These are phyloP conservation scores for Drosophila falleni DNA, from an alignment of 2,888 invertebrate genomes.

Conservation along the genomic window DNA sequence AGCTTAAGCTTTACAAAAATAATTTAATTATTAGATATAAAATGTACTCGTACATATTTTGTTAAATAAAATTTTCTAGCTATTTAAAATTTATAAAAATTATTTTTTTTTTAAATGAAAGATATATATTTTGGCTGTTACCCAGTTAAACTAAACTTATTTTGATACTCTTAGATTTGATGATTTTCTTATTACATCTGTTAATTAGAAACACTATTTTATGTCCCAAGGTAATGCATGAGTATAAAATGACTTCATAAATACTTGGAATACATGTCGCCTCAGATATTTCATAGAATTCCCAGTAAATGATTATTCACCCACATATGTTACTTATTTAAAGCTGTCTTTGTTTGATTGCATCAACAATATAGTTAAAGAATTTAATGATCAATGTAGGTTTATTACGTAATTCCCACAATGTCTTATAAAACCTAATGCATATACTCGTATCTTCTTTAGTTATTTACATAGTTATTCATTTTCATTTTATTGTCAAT, in stretches of 20 bases:
- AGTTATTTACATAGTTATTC: constrained; percentile 50
- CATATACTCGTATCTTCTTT: constrained; percentile 25
- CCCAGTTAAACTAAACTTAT: too few relatives aligned
- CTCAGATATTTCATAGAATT: background rate
- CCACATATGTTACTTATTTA: constrained; percentile 10
- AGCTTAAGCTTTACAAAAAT: too few relatives aligned
- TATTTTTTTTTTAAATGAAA: too few relatives aligned
- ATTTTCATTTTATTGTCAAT: constrained; percentile 47
- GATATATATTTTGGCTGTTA: too few relatives aligned
- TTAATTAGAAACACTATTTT: background rate
- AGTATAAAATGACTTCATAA: background rate
- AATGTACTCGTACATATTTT: too few relatives aligned
- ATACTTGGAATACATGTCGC: background rate
- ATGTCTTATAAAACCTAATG: constrained; percentile 12
- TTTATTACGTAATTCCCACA: constrained; percentile 42
- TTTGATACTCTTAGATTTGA: too few relatives aligned
- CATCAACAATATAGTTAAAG: constrained; percentile 17
- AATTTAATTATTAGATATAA: too few relatives aligned
- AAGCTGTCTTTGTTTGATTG: constrained; percentile 26
- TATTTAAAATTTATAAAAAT: too few relatives aligned
- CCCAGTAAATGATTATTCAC: constrained; percentile 17
- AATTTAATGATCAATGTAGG: constrained; percentile 25
- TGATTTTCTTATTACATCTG: too few relatives aligned
- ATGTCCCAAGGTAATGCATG: background rate
- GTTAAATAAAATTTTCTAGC: too few relatives aligned